Conservation (phyloP, 2,113 vertebrate genomes). For the Otolemur garnettii region DNA sequence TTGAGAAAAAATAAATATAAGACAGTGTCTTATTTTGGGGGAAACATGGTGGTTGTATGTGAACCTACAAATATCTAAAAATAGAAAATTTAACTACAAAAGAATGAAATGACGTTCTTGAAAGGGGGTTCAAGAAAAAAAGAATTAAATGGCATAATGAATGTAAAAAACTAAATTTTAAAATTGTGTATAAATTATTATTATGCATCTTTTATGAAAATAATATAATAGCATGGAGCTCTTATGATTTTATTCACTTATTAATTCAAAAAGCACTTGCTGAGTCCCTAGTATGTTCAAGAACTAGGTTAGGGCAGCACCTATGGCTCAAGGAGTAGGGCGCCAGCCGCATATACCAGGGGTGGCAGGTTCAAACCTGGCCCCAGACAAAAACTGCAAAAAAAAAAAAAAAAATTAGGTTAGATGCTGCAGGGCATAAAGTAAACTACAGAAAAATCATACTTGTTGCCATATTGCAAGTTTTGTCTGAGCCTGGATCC, state of each 20-base stretch:
- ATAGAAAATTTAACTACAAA: slow-evolving; percentile 27
- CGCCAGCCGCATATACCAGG: too few relatives aligned
- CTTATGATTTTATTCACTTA: slow-evolving; percentile 18
- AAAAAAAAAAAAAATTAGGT: not conserved
- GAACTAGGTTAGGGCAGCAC: not conserved
- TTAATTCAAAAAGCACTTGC: slow-evolving; percentile 30
- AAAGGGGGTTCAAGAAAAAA: not conserved
- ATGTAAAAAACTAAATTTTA: slow-evolving; percentile 1
- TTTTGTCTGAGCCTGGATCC: slow-evolving; percentile 1
- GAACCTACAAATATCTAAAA: slow-evolving; percentile 16
- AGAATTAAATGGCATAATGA: not conserved
- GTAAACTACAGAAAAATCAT: slow-evolving; percentile 13
- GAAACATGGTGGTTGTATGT: not conserved
- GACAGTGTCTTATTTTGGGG: too few relatives aligned
- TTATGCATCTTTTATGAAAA: slow-evolving; percentile 1
- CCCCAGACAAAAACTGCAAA: too few relatives aligned
- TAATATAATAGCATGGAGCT: not conserved
- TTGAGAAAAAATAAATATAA: too few relatives aligned
- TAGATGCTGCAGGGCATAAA: not conserved
- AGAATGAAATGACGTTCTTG: not conserved
- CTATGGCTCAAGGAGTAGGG: too few relatives aligned
- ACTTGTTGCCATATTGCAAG: not conserved
- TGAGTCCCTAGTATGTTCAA: slow-evolving; percentile 19
- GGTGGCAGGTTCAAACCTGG: too few relatives aligned
- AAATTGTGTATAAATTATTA: slow-evolving; percentile 30